A percentile compares a stretch with the other conserved stretches of the same genome.
Evolutionary conservation across 2,888 invertebrate species (phyloP).

Genomic region (Chrysodeixis includens): DNA sequence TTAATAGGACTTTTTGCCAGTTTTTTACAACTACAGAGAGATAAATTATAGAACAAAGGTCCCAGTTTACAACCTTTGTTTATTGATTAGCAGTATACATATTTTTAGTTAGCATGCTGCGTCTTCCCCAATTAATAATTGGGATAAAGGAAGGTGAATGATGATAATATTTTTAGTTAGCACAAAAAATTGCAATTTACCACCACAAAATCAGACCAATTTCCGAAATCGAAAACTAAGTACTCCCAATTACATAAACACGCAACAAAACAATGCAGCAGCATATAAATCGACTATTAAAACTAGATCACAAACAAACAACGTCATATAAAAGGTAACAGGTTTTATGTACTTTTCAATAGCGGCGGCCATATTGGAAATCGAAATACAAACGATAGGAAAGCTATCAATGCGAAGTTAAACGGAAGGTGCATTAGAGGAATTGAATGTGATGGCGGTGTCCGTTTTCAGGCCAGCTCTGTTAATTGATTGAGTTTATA

Average conservation of each 20-base stretch:
- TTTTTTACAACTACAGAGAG: too few species aligned
- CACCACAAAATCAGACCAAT: too few species aligned
- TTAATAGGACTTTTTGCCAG: not conserved
- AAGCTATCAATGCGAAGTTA: constrained; percentile 36
- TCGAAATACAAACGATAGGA: constrained; percentile 26
- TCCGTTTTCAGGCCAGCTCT: constrained; percentile 39
- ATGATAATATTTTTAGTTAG: too few species aligned
- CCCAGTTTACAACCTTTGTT: too few species aligned
- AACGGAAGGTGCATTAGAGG: constrained; percentile 52
- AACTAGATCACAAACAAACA: constrained; percentile 5
- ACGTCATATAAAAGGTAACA: constrained; percentile 7
- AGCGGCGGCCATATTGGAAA: constrained; percentile 32
- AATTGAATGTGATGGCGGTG: constrained; percentile 46
- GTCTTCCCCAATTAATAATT: too few species aligned
- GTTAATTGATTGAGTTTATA: constrained; percentile 46
- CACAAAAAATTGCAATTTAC: too few species aligned
- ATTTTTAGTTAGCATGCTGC: too few species aligned
- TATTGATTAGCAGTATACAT: too few species aligned
- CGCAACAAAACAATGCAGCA: constrained; percentile 9
- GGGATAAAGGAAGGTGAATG: too few species aligned
- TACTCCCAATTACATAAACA: too few species aligned
- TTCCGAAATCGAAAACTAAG: too few species aligned
- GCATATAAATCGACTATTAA: constrained; percentile 23
- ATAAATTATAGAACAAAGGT: too few species aligned
- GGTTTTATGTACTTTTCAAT: constrained; percentile 31